phyloP scores from a whole-genome alignment of 2,797 vertebrate species.

The Pseudomugil gertrudae region DNA sequence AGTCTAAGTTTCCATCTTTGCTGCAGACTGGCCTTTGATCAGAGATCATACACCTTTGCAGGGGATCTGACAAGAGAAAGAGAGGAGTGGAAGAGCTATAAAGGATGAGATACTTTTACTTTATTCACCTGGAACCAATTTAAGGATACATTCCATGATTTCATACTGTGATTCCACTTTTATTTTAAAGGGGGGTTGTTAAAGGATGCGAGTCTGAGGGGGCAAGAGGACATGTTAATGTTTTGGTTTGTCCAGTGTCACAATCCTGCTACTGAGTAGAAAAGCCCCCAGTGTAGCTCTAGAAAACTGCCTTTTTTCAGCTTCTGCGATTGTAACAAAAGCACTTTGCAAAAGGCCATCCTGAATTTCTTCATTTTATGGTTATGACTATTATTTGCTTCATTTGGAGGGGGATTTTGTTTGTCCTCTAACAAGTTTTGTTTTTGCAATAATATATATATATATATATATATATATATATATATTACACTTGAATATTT shows the following conservation, averaged over 20 bases:
- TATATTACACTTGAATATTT: conserved; percentile 81
- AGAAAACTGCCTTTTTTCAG: conserved; percentile 76
- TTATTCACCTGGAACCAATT: conserved; percentile 64
- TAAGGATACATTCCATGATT: conserved; percentile 81
- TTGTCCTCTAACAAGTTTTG: conserved; percentile 61
- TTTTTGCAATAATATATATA: conserved; percentile 57
- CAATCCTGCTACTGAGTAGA: conserved; percentile 47
- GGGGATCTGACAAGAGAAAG: conserved; percentile 45
- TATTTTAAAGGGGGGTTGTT: conserved; percentile 12
- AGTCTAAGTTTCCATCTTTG: conserved; percentile 58
- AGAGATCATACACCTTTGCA: conserved; percentile 67
- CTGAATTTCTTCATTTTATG: conserved; percentile 76
- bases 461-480: conserved; percentile 57
- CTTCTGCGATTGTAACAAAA: conserved; percentile 85
- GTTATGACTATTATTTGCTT: conserved; percentile 72
- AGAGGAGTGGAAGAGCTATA: conserved; percentile 35
- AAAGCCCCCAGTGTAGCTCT: conserved; percentile 23
- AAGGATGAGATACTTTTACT: conserved; percentile 51
- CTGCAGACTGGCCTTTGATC: conserved; percentile 70
- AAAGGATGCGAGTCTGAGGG: conserved; percentile 38
- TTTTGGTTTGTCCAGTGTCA: conserved; percentile 44
- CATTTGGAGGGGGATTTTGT: conserved; percentile 22
- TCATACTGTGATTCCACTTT: conserved; percentile 74
- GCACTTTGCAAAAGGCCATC: conserved; percentile 86
- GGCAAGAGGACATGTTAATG: conserved; percentile 33